Evolutionary conservation across 2,888 invertebrate species (phyloP).

Genomic region (Anagyrus pseudococci): DNA sequence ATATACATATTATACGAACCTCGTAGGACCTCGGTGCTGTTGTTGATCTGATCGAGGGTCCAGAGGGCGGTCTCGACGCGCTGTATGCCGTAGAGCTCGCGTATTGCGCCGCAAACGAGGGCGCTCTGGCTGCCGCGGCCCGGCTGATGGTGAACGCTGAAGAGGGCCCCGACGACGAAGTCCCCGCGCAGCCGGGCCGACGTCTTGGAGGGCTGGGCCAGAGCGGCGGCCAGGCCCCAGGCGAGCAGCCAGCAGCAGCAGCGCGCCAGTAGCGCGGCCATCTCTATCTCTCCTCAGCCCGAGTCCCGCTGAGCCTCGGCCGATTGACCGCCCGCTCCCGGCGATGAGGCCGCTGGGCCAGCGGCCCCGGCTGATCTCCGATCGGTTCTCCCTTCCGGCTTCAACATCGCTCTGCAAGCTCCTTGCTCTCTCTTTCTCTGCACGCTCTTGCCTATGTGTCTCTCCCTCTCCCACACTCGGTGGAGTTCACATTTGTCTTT

Average conservation of each 20-base stretch:
- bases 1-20: conserved; percentile 16
- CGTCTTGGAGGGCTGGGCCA: conserved; percentile 7
- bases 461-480: too few species aligned
- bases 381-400: too few species aligned
- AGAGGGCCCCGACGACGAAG: conserved; percentile 50
- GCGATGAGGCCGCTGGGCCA: neutral
- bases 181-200: conserved; percentile 49
- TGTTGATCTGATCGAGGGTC: conserved; percentile 70
- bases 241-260: conserved; percentile 3
- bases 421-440: too few species aligned
- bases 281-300: too few species aligned
- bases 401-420: too few species aligned
- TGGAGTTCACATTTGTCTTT: too few species aligned
- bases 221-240: neutral
- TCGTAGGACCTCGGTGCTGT: conserved; percentile 41
- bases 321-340: neutral
- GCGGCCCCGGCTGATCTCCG: too few species aligned
- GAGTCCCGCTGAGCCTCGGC: too few species aligned
- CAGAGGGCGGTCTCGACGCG: conserved; percentile 51
- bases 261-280: too few species aligned
- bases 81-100: conserved; percentile 52
- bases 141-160: conserved; percentile 50
- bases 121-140: conserved; percentile 48
- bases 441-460: too few species aligned
- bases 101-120: conserved; percentile 49